Conservation (phyloP, 2,797 vertebrate genomes). For the Macrochelys suwanniensis region DNA sequence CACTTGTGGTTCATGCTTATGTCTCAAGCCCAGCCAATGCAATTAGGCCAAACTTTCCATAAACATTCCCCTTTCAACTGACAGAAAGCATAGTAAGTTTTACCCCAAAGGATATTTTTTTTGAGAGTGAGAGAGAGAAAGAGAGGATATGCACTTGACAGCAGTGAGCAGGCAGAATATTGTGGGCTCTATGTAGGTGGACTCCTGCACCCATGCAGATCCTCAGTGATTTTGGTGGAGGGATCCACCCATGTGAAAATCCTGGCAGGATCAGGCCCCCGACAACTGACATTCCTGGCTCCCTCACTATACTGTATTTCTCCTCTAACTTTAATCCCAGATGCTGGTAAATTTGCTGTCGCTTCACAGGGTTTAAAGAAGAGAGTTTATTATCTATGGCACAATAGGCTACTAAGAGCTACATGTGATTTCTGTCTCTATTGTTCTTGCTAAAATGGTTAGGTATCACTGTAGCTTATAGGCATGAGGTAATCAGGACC, state of each 20-base stretch:
- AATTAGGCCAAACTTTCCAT: not conserved
- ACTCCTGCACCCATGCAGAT: not conserved
- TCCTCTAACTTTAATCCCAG: conserved; percentile 16
- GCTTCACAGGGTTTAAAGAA: not conserved
- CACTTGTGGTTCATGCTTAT: not conserved
- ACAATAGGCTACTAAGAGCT: not conserved
- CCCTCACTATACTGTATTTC: not conserved
- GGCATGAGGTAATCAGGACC: conserved; percentile 33
- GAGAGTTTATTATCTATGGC: not conserved
- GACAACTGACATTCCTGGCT: not conserved
- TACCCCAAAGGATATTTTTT: not conserved
- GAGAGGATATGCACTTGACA: not conserved
- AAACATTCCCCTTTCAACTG: not conserved
- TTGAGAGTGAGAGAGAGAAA: not conserved
- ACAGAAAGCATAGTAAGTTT: conserved; percentile 1
- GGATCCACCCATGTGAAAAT: not conserved
- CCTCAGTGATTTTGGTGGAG: not conserved
- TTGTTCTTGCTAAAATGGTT: conserved; percentile 37
- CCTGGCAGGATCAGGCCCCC: not conserved
- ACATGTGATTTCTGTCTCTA: not conserved
- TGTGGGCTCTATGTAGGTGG: not conserved
- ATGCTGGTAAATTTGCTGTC: not conserved
- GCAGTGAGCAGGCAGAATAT: not conserved
- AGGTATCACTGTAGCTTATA: conserved; percentile 35
- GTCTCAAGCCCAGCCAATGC: not conserved